These are phyloP conservation scores for Thymallus thymallus DNA, from an alignment of 2,113 vertebrate species.

Conservation along the genomic window DNA sequence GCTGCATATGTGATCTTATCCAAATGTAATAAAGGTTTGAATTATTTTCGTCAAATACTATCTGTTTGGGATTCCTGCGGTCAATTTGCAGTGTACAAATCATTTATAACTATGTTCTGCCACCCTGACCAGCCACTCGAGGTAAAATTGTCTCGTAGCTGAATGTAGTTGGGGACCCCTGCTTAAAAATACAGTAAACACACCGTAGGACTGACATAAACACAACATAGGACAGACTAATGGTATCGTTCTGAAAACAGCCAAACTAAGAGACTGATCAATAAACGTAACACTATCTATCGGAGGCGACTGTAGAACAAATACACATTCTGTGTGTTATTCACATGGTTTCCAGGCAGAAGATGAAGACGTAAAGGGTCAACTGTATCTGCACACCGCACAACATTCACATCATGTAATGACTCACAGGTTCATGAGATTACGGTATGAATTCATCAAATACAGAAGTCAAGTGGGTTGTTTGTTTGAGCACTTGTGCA, in stretches of 20 bases:
- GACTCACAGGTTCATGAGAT: neutral
- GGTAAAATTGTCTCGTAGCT: no score
- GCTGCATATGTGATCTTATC: no score
- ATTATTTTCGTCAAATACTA: no score
- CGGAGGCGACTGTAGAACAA: neutral
- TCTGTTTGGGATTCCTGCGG: no score
- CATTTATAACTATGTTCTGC: no score
- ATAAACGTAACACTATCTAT: neutral
- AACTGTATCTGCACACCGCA: neutral
- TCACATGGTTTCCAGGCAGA: neutral
- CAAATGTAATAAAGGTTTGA: no score
- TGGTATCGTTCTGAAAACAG: no score
- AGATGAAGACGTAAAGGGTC: no score
- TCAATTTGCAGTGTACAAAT: no score
- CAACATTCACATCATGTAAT: neutral
- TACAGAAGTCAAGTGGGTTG: neutral
- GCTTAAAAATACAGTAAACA: neutral
- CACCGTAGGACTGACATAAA: neutral
- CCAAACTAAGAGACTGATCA: neutral
- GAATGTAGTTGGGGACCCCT: no score
- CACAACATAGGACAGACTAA: neutral
- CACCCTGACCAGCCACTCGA: no score
- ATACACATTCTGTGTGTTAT: neutral
- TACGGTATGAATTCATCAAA: neutral
- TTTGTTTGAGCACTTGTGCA: conserved; percentile 3